Evolutionary conservation across 2,113 vertebrate species (phyloP).

Genomic region (Galbula dea): DNA sequence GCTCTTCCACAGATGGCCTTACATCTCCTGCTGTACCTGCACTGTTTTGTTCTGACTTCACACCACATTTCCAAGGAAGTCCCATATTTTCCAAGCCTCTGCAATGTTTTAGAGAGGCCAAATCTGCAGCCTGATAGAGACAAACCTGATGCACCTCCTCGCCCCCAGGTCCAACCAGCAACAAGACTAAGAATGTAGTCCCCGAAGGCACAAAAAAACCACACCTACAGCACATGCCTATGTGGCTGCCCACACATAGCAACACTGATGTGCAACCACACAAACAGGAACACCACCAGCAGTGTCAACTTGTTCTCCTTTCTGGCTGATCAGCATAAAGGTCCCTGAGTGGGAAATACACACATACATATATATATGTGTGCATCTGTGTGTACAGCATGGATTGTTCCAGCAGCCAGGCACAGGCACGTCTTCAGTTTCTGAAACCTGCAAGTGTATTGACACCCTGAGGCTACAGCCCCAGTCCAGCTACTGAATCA

Average conservation of each 20-base stretch:
- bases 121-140: background rate
- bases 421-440: background rate
- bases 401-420: background rate
- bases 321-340: background rate
- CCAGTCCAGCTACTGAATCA: background rate
- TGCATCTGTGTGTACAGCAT: background rate
- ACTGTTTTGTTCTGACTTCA: background rate
- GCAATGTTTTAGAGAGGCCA: background rate
- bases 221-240: background rate
- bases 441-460: background rate
- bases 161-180: too few relatives aligned
- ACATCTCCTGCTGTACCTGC: background rate
- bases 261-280: too few relatives aligned
- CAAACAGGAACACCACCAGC: background rate
- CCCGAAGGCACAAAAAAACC: background rate
- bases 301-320: background rate
- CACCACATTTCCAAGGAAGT: background rate
- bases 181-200: background rate
- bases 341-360: background rate
- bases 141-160: background rate
- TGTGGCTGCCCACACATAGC: rapidly evolving
- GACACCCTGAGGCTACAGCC: background rate
- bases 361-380: too few relatives aligned
- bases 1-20: background rate
- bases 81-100: background rate